Conservation (phyloP, 1,140 invertebrate species). For the Gryllus bimaculatus region DNA sequence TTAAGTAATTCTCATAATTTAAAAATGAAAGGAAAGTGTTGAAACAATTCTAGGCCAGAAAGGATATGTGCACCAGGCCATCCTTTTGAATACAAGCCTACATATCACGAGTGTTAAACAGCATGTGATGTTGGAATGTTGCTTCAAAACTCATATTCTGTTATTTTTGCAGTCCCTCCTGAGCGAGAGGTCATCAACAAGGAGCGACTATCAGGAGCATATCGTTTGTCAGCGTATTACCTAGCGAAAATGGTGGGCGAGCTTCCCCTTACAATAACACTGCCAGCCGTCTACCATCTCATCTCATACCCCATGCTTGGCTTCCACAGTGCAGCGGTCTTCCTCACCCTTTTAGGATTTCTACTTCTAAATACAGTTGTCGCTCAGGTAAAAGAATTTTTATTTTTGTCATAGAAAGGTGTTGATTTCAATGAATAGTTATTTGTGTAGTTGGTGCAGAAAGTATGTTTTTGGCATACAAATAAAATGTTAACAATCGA, state of each 20-base stretch:
- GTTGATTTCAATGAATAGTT: too few species aligned
- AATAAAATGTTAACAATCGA: too few species aligned
- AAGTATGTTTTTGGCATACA: too few species aligned
- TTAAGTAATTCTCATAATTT: too few species aligned
- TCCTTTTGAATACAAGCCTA: too few species aligned
- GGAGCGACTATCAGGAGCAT: conserved; percentile 69
- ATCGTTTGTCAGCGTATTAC: conserved; percentile 76
- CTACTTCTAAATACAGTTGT: conserved; percentile 68
- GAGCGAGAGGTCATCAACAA: conserved; percentile 78
- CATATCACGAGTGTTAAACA: too few species aligned
- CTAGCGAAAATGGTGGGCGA: conserved; percentile 79
- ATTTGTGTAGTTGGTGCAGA: too few species aligned
- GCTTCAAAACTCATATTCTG: background rate
- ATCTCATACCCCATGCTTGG: conserved; percentile 73
- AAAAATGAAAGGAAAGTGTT: too few species aligned
- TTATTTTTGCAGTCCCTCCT: conserved; percentile 52
- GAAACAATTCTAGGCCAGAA: too few species aligned
- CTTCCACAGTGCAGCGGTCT: conserved; percentile 49
- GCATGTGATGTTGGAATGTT: background rate
- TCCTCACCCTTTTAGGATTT: conserved; percentile 60
- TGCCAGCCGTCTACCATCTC: conserved; percentile 69
- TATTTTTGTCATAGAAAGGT: background rate
- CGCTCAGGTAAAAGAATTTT: conserved; percentile 47
- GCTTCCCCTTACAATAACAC: conserved; percentile 62
- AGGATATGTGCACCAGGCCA: too few species aligned